Base-by-base conservation (phyloP, 1,140 invertebrate genomes). In the Aleiodes sp. region DNA sequence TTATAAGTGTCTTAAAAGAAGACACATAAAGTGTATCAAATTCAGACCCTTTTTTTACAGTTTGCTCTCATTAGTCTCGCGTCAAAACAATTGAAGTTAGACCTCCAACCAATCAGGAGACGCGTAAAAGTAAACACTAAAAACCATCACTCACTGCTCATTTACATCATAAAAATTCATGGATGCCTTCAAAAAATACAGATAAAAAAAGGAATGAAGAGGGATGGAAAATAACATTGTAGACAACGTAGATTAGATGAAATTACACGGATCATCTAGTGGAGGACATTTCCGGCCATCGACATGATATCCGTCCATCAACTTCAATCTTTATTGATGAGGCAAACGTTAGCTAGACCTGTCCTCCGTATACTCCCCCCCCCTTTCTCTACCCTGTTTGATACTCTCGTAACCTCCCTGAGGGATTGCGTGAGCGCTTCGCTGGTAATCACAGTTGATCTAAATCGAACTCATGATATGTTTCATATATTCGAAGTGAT, bases 321-420 rank as follows among this genome's bases (percentile, higher is more conserved):
- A 39, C 24, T 61, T 68, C 39, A 46, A 68, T 68, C 52, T 68
- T 61, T 61, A 68, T 68, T 57, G 66, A 68, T 68, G 66, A 68
- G 66, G 26, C 19, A 59, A 43, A 46, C 29, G 10, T 39, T 21
- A 57, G 35, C 46, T 24, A 52, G 46, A 21, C 46, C 46, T 52
- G 46, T 52, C 46, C 46, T n/a, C n/a, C n/a, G n/a, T n/a, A n/a
- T 9, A 52, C 46, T 24, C 46, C 8, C 21, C n/a, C 46, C 46
- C 46, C 46, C 21, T 52, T 21, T 21, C 16, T 21, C 8, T 21
- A 24, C 9, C 21, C 46, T 21, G 21, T 24, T 21, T 52, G 16
- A 52, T 24, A 24, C 46, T 52, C 19, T n/a, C 52, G 10, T 29
- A n/a, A n/a, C 37, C 37, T 56, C 46, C 64, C 33, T 66, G 46